Base-by-base conservation (phyloP, 1,140 invertebrate genomes). In the Orchesella cincta region DNA sequence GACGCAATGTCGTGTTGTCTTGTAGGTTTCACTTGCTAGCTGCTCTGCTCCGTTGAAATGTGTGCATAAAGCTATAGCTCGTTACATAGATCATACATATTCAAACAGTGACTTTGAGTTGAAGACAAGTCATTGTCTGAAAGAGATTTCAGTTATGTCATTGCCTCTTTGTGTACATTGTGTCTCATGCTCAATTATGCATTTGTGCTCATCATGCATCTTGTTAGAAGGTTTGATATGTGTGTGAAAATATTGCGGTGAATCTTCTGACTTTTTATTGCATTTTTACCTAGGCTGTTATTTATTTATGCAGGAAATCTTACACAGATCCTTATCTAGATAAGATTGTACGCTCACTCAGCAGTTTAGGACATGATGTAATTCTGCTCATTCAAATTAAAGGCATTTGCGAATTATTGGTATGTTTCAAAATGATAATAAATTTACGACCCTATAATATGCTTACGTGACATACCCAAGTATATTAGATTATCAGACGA, bases 271-370 rank as follows among this genome's bases (percentile, higher is more conserved):
- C 39, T 46, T 46, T 46, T 46, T 46, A 46, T 46, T 57, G 52
- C 52, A 23, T 23, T 57, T n/a, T 57, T 57, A 14, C 8, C 52
- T 26, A 46, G 12, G 5, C 52, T 26, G 23, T n/a, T 46, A 46
- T 46, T 57, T 57, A 23, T n/a, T n/a, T 57, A 18, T 57, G 52
- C 23, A 57, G 52, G 52, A 57, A 57, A 57, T 57, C 52, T 57
- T 57, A n/a, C 8, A 12, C 20, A 12, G 39, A 46, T n/a, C n/a
- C n/a, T n/a, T n/a, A n/a, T n/a, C n/a, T n/a, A n/a, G n/a, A n/a
- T n/a, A n/a, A n/a, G n/a, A n/a, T n/a, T n/a, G n/a, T n/a, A n/a
- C n/a, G n/a, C n/a, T n/a, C n/a, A n/a, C n/a, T n/a, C n/a, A n/a
- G n/a, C n/a, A n/a, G n/a, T n/a, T n/a, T n/a, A n/a, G n/a, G n/a